Evolutionary conservation across 1,140 invertebrate species (phyloP), one percentile per base, ranked within the genome.

Genomic region (Heterodera schachtii): DNA sequence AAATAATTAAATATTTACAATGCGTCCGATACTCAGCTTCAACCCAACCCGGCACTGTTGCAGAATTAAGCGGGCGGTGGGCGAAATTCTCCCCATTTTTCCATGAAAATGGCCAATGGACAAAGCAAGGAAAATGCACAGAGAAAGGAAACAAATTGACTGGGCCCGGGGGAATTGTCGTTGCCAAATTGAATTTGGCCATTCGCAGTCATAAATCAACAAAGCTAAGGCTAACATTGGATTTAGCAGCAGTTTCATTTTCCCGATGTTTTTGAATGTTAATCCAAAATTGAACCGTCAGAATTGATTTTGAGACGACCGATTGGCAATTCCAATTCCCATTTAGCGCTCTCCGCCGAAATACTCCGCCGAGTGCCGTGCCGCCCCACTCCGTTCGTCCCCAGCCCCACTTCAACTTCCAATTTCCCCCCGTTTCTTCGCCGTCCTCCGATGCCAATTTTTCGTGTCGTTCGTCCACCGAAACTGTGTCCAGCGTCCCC

Each of bases 1-100:
- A 71, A 71, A 71, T 71, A 71, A 71, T 71, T 71, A 71, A 71
- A 71, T 71, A 71, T 71, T 71, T 71, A 71, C 69, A 71, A 71
- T 71, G 1, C 11, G 57, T 64, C 69, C 44, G 44, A 71, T 71
- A 71, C 31, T 71, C 57, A 64, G 57, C 57, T 64, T 64, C 57
- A 64, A 19, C 57, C 57, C 11, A 64, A 64, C 16, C 5, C n/a
- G 69, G 41, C 69, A 46, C 69, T 71, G 69, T 71, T 71, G 69
- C 44, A 71, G 41, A 31, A 71, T 7, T 31, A 19, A 1, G 41
- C 3, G 9, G 69, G 69, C 6, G 69, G 6, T 19, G 31, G 41
- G 6, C 69, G 31, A 31, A 52, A 71, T 71, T 71, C 57, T 19
- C 57, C 13, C 57, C 13, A 64, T 64, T 64, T 19, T 19, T 3